phyloP scores from a whole-genome alignment of 1,140 invertebrate genomes.

The Drosophila kikkawai region DNA sequence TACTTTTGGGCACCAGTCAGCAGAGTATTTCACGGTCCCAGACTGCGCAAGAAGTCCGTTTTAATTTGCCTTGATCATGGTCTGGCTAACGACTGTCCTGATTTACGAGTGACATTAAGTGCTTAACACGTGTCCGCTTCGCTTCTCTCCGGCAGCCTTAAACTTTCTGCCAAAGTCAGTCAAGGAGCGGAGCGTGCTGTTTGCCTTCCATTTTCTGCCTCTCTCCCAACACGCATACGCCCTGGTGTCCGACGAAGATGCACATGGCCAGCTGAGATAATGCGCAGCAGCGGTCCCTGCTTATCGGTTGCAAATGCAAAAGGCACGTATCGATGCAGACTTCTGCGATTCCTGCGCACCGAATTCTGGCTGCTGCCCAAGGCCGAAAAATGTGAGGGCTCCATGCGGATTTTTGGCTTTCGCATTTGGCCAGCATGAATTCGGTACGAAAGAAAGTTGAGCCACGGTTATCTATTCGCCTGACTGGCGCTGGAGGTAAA shows the following conservation, averaged over 20 bases:
- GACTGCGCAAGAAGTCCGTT: neutral
- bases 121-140: constrained; percentile 50
- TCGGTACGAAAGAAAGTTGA: constrained; percentile 31
- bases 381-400: constrained; percentile 30
- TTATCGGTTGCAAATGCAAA: constrained; percentile 3
- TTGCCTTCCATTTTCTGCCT: constrained; percentile 7
- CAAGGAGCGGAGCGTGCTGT: neutral
- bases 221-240: constrained; percentile 45
- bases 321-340: constrained; percentile 47
- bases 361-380: constrained; percentile 26
- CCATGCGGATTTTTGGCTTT: constrained; percentile 15
- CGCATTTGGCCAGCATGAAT: constrained; percentile 16
- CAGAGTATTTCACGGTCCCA: constrained; percentile 12
- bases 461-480: constrained; percentile 29
- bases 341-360: constrained; percentile 17
- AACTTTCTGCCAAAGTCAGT: neutral
- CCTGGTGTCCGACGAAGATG: constrained; percentile 39
- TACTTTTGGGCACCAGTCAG: constrained; percentile 8
- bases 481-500: constrained; percentile 24
- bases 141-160: constrained; percentile 2
- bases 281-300: constrained; percentile 18
- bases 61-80: constrained; percentile 45
- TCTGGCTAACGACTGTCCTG: constrained; percentile 27
- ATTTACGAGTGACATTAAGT: constrained; percentile 49
- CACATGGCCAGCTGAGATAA: constrained; percentile 43